These are phyloP conservation scores for Aleiodes alternator DNA, from an alignment of 2,888 invertebrate species.

Conservation along the genomic window DNA sequence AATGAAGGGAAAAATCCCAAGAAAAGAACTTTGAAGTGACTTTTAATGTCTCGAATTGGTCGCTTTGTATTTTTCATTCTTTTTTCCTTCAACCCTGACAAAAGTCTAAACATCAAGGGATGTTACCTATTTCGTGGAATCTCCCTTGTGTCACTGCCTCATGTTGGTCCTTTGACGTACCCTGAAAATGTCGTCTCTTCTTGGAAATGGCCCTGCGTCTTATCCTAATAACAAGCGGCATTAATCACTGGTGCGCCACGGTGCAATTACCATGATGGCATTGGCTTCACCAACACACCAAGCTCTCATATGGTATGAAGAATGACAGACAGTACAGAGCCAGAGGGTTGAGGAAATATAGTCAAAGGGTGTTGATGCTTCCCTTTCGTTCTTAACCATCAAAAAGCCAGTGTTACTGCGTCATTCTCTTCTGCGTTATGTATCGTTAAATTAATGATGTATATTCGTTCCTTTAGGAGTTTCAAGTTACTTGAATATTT, in stretches of 20 bases:
- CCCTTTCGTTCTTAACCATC: slow-evolving; percentile 14
- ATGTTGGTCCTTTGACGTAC: slow-evolving; percentile 58
- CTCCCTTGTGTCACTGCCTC: neutral
- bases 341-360: slow-evolving; percentile 48
- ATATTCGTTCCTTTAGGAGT: neutral
- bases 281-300: slow-evolving; percentile 56
- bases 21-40: slow-evolving; percentile 1
- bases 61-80: slow-evolving; percentile 1
- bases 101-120: slow-evolving; percentile 26
- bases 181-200: slow-evolving; percentile 51
- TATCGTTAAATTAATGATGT: neutral
- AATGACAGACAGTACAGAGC: slow-evolving; percentile 48
- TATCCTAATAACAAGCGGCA: slow-evolving; percentile 68
- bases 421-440: slow-evolving; percentile 11
- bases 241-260: slow-evolving; percentile 67
- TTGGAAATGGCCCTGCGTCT: slow-evolving; percentile 62
- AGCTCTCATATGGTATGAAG: slow-evolving; percentile 34
- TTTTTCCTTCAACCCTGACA: slow-evolving; percentile 1
- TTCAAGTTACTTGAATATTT: too few relatives aligned
- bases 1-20: neutral
- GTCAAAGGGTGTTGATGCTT: slow-evolving; percentile 58
- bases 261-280: slow-evolving; percentile 68
- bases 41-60: slow-evolving; percentile 35
- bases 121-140: neutral
- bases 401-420: neutral